Evolutionary conservation across 2,797 vertebrate genomes (phyloP), one percentile per base, ranked within the genome.

Genomic region (Tinamus major): DNA sequence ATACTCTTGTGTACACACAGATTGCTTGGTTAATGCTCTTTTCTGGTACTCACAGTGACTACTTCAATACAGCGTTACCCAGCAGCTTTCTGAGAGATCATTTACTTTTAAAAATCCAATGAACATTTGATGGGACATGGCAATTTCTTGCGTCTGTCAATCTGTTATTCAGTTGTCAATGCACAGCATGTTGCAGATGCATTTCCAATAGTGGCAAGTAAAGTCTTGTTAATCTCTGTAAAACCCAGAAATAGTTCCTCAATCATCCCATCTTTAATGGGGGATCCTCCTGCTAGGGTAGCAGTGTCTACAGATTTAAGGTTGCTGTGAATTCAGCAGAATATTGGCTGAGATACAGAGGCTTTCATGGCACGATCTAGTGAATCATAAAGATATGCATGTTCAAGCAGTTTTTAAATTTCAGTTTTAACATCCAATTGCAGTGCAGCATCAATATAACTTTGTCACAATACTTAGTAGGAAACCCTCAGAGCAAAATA

Each of bases 401-500:
- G 79, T 93, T 96, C 83, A 93, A 96, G 87, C 95, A 90, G 51
- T 72, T 97, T 93, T 85, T 41, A 96, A 96, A 95, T 90, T 95
- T 95, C 59, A 62, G 83, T 85, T 92, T 96, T 95, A 97, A 94
- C 92, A 92, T 96, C 71, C 91, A 91, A 89, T 87, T 94, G 69
- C 77, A 27, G 5, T 90, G 93, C 51, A 94, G 87, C 61, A 93
- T 80, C 85, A 70, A 87, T 74, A 85, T 84, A 95, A 95, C 61
- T 94, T 94, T 95, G 95, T 97, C 95, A 95, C 87, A 91, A 69
- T 85, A 85, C 96, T 97, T 97, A 95, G 82, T 94, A 90, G 89
- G 70, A 94, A 97, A 94, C 87, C 86, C 86, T 96, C 95, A 80
- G 77, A 94, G 82, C 72, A 93, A 97, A 97, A 96, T 97, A 97